A percentile compares a stretch with the other conserved stretches of the same genome.
These are phyloP conservation scores for Epistrophe eligans DNA, from an alignment of 2,888 invertebrate species.

Conservation along the genomic window DNA sequence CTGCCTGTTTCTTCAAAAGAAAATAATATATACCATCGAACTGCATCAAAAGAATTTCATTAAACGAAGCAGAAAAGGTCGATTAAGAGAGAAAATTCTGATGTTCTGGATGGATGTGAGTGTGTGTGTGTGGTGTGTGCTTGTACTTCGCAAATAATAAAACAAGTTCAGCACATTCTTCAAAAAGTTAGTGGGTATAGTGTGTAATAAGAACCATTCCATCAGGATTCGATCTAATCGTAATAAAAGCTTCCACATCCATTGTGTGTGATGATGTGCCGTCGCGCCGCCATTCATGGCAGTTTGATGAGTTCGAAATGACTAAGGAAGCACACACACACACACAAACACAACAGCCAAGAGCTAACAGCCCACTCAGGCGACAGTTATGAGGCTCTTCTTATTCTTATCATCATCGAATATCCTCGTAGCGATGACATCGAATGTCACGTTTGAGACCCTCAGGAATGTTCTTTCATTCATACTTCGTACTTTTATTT, in stretches of 20 bases:
- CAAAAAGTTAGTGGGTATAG: background rate
- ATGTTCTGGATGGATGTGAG: background rate
- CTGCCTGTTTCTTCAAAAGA: background rate
- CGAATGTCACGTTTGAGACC: constrained; percentile 57
- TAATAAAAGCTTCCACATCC: constrained; percentile 33
- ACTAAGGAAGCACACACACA: background rate
- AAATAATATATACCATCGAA: constrained; percentile 6
- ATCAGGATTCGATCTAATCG: constrained; percentile 51
- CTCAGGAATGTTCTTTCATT: constrained; percentile 57
- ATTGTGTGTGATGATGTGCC: constrained; percentile 15
- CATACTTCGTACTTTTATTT: constrained; percentile 11
- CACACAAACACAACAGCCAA: no score
- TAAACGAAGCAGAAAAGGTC: constrained; percentile 54
- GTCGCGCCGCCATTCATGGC: background rate
- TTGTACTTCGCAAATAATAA: constrained; percentile 26
- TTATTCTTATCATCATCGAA: constrained; percentile 16
- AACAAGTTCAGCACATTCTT: constrained; percentile 49
- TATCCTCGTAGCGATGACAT: constrained; percentile 46
- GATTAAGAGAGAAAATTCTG: constrained; percentile 33
- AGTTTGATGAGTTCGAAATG: constrained; percentile 42
- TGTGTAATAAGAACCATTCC: constrained; percentile 5
- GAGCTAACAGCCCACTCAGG: background rate
- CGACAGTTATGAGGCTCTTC: constrained; percentile 18
- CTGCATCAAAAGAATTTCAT: constrained; percentile 70
- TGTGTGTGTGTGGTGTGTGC: background rate